These are phyloP conservation scores for Ctenodactylus gundi DNA, from an alignment of 2,113 vertebrate genomes.

Conservation along the genomic window DNA sequence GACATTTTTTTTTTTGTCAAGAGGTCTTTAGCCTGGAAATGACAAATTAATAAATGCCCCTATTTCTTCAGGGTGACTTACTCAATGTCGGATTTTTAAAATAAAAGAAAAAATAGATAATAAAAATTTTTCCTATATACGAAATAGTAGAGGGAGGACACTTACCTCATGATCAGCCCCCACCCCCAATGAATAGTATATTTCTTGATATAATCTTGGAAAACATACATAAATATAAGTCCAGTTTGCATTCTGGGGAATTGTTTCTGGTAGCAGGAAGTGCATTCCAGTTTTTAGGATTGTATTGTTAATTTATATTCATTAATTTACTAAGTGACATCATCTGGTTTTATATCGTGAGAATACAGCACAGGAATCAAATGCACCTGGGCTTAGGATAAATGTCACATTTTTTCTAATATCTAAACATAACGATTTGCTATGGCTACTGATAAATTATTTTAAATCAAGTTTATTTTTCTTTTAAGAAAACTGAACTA, in stretches of 20 bases:
- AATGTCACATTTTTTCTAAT: slow-evolving; percentile 28
- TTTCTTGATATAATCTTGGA: not conserved
- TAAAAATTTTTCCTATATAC: not conserved
- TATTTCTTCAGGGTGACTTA: slow-evolving; percentile 74
- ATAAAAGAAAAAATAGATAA: not conserved
- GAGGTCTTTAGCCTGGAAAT: slow-evolving; percentile 52
- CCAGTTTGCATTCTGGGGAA: slow-evolving; percentile 9
- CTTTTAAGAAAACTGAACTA: slow-evolving; percentile 25
- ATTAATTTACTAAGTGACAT: not conserved
- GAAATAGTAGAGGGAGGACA: not conserved
- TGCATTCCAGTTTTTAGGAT: not conserved
- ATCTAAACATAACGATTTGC: not conserved
- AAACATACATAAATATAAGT: not conserved
- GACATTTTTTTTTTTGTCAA: slow-evolving; percentile 29
- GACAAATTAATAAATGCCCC: slow-evolving; percentile 64
- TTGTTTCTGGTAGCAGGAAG: slow-evolving; percentile 4
- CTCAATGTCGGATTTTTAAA: slow-evolving; percentile 63
- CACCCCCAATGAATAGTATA: not conserved
- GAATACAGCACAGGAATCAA: not conserved
- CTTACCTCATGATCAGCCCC: not conserved
- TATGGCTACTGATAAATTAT: slow-evolving; percentile 35
- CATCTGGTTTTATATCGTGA: not conserved
- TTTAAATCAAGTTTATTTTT: slow-evolving; percentile 28
- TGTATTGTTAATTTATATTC: not conserved
- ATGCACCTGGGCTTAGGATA: not conserved